Evolutionary conservation across 2,113 vertebrate species (phyloP).

Genomic region (Ctenomys sociabilis): DNA sequence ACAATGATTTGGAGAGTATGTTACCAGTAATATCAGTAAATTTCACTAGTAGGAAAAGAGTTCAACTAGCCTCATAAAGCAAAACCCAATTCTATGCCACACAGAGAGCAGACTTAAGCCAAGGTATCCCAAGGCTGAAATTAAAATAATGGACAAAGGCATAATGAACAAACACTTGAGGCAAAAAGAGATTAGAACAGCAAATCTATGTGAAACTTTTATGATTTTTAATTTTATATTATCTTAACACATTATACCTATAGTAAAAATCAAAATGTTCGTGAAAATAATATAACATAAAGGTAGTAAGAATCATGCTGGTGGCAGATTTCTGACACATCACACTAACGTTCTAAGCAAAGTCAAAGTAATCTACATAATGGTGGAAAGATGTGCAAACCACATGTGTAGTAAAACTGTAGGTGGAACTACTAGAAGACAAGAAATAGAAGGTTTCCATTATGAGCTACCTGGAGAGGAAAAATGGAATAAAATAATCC

Average conservation of each 20-base stretch:
- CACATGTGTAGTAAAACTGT: not conserved
- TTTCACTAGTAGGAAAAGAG: not conserved
- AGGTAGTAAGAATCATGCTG: not conserved
- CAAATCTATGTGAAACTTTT: not conserved
- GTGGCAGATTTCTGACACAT: not conserved
- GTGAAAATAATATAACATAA: not conserved
- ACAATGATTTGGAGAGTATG: not conserved
- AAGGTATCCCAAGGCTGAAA: not conserved
- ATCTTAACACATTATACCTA: not conserved
- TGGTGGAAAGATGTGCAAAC: not conserved
- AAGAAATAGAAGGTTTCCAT: not conserved
- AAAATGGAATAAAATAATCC: constrained; percentile 41
- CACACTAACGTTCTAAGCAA: not conserved
- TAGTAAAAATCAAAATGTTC: not conserved
- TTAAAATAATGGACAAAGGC: not conserved
- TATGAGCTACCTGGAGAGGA: not conserved
- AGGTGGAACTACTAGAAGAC: not conserved
- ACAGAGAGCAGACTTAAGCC: not conserved
- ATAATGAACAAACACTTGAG: not conserved
- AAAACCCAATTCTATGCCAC: not conserved
- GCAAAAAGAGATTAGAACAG: not conserved
- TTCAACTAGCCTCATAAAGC: not conserved
- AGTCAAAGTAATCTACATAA: not conserved
- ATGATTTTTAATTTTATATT: not conserved
- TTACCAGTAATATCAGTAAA: not conserved